Percentiles rank a stretch among this genome's conserved stretches.
Evolutionary conservation across 2,888 invertebrate genomes (phyloP).

Genomic region (Cenopis cana): DNA sequence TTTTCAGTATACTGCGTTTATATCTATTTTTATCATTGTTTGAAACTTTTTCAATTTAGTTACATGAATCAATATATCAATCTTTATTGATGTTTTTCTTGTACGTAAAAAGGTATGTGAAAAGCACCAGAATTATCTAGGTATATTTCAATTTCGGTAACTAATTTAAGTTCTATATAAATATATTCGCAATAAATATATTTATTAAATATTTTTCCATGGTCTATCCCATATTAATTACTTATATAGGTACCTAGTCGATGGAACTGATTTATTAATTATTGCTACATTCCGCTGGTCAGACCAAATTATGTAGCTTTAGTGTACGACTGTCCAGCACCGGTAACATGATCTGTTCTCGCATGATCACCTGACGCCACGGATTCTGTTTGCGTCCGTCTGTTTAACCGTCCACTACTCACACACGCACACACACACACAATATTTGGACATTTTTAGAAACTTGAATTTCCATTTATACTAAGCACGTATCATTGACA

Average conservation of each 20-base stretch:
- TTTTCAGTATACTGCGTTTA: neutral
- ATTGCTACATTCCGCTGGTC: neutral
- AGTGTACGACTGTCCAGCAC: constrained; percentile 49
- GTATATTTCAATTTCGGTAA: constrained; percentile 4
- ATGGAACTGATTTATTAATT: neutral
- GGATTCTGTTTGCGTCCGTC: constrained; percentile 51
- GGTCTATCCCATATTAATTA: too few relatives aligned
- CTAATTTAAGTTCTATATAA: too few relatives aligned
- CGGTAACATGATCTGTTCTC: constrained; percentile 67
- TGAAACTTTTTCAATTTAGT: too few relatives aligned
- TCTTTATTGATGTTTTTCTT: too few relatives aligned
- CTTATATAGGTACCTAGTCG: too few relatives aligned
- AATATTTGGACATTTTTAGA: constrained; percentile 76
- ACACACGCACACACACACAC: constrained; percentile 51
- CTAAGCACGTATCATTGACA: constrained; percentile 56
- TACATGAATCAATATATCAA: too few relatives aligned
- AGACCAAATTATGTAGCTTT: constrained; percentile 25
- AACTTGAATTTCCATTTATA: constrained; percentile 76
- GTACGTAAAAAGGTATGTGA: too few relatives aligned
- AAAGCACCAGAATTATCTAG: too few relatives aligned
- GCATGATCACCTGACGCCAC: constrained; percentile 63
- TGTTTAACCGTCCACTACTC: constrained; percentile 58
- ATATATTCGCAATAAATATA: too few relatives aligned
- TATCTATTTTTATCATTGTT: too few relatives aligned
- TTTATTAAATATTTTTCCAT: too few relatives aligned